Conservation (phyloP, 2,888 invertebrate genomes). For the Noctua janthina region DNA sequence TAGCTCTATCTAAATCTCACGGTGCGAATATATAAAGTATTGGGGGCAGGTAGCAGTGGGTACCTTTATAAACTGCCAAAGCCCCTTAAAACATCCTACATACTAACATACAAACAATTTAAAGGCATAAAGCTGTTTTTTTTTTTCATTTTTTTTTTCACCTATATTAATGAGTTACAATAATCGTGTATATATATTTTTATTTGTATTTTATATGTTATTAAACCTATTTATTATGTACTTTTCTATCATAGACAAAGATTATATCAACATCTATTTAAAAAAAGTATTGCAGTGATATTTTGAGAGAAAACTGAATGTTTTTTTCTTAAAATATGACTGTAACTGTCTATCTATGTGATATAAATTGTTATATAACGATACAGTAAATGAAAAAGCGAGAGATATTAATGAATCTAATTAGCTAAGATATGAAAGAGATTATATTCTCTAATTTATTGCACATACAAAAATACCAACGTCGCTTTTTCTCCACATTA, state of each 20-base stretch:
- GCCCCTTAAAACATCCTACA: constrained; percentile 82
- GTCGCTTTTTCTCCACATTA: constrained; percentile 69
- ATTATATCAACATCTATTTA: constrained; percentile 88
- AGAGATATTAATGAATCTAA: constrained; percentile 85
- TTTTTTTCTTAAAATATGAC: constrained; percentile 70
- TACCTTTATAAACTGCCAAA: constrained; percentile 81
- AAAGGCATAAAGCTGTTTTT: constrained; percentile 89
- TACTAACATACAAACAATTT: constrained; percentile 88
- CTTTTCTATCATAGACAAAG: constrained; percentile 89
- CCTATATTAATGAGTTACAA: constrained; percentile 87
- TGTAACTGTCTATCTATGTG: constrained; percentile 69
- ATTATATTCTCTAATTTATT: constrained; percentile 85
- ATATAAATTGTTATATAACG: constrained; percentile 74
- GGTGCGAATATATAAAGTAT: constrained; percentile 84
- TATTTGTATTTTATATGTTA: constrained; percentile 88
- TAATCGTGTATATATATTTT: constrained; percentile 90
- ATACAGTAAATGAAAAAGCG: constrained; percentile 84
- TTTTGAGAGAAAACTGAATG: constrained; percentile 65
- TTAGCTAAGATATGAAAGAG: constrained; percentile 89
- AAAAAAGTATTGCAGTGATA: constrained; percentile 72
- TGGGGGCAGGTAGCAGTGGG: constrained; percentile 79
- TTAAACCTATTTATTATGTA: constrained; percentile 88
- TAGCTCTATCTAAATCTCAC: constrained; percentile 86
- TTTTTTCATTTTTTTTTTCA: constrained; percentile 80
- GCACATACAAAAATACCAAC: constrained; percentile 89